These are phyloP conservation scores for Rotaria socialis DNA, from an alignment of 2,888 invertebrate species.

Conservation along the genomic window DNA sequence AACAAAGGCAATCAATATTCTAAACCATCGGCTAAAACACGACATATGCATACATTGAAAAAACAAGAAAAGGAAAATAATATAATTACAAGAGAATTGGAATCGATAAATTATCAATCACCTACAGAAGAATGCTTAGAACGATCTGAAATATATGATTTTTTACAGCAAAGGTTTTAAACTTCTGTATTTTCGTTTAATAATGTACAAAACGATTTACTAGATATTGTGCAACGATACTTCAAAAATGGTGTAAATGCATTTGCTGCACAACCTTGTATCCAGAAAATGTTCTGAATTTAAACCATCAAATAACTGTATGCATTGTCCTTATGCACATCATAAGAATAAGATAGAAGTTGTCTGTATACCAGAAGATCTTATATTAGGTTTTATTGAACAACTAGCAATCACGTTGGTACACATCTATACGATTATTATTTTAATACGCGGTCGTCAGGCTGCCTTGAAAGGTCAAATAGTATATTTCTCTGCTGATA, in stretches of 20 bases:
- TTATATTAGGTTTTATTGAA: neutral
- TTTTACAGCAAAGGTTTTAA: no score
- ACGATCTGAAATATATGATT: no score
- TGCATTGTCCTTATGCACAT: neutral
- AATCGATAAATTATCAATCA: no score
- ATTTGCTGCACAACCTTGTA: neutral
- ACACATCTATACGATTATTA: neutral
- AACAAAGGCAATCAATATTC: no score
- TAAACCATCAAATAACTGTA: neutral
- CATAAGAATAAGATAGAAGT: neutral
- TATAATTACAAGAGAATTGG: no score
- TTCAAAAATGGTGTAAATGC: neutral
- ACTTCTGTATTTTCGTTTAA: no score
- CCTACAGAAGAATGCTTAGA: no score
- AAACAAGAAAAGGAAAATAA: no score
- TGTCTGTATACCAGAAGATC: neutral
- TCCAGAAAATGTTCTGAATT: neutral
- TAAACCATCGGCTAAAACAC: no score
- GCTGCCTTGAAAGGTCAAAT: neutral
- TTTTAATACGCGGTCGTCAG: neutral
- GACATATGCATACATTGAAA: no score
- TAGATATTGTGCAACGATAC: neutral
- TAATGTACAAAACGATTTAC: no score
- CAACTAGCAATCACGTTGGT: neutral
- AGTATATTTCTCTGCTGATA: neutral